Evolutionary conservation across 2,888 invertebrate species (phyloP).

Genomic region (Polymixis lichenea): DNA sequence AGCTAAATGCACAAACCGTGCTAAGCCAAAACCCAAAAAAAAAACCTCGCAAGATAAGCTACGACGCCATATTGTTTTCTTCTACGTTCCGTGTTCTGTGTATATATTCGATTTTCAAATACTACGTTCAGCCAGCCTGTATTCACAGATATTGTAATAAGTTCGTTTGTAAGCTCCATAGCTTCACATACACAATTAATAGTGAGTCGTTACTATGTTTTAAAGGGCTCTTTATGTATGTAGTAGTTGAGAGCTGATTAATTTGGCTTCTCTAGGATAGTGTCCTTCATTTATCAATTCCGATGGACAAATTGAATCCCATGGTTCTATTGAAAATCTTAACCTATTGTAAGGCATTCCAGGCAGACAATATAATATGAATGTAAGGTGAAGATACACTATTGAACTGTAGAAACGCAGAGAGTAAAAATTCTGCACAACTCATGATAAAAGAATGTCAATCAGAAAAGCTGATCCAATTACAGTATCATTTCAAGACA

Average conservation of each 20-base stretch:
- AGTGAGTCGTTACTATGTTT: slow-evolving; percentile 39
- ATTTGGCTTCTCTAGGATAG: neutral
- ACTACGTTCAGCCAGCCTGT: neutral
- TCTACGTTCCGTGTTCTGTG: neutral
- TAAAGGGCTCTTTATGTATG: too few relatives aligned
- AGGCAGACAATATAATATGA: neutral
- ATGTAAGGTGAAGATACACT: neutral
- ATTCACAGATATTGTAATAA: slow-evolving; percentile 12
- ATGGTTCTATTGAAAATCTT: too few relatives aligned
- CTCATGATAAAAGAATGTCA: neutral
- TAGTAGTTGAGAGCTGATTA: neutral
- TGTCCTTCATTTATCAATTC: neutral
- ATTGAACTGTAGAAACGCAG: too few relatives aligned
- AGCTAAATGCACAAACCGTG: too few relatives aligned
- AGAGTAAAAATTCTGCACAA: too few relatives aligned
- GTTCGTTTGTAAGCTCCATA: neutral
- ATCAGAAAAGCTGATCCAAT: slow-evolving; percentile 2
- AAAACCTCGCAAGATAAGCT: slow-evolving; percentile 1
- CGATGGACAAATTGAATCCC: too few relatives aligned
- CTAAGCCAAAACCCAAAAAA: too few relatives aligned
- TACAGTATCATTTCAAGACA: slow-evolving; percentile 30
- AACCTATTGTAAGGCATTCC: neutral
- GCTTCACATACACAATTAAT: slow-evolving; percentile 29
- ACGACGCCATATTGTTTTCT: slow-evolving; percentile 29
- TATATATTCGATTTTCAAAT: slow-evolving; percentile 30